Percentiles rank a stretch among this genome's conserved stretches.
phyloP scores from a whole-genome alignment of 64 coral and sea anemone species.

The Stichodactyla helianthus region DNA sequence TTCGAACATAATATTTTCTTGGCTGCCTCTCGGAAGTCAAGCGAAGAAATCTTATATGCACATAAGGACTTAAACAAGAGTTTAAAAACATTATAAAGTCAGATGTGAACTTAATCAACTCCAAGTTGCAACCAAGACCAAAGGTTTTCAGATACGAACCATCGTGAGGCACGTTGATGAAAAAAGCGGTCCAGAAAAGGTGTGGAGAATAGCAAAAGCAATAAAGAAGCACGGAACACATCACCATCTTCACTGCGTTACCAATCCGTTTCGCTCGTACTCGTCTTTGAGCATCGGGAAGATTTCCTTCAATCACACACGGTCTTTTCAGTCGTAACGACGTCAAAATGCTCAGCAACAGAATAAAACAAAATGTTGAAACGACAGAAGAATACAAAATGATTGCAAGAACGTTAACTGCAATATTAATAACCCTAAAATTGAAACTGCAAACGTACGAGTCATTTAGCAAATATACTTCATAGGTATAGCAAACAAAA shows the following conservation, averaged over 20 bases:
- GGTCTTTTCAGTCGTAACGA: background rate
- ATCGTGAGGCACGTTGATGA: background rate
- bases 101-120: too few species aligned
- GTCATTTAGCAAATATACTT: background rate
- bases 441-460: background rate
- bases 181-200: background rate
- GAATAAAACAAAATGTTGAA: background rate
- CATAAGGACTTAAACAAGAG: too few species aligned
- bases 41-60: too few species aligned
- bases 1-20: too few species aligned
- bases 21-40: too few species aligned
- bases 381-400: background rate
- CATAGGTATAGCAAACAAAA: background rate
- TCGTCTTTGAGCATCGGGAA: background rate
- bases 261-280: background rate
- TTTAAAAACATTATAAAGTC: too few species aligned
- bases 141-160: background rate
- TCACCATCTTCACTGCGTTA: background rate
- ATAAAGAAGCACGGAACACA: background rate
- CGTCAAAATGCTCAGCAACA: background rate
- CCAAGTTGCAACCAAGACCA: background rate
- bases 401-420: background rate
- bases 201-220: background rate
- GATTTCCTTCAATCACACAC: background rate
- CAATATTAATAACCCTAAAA: background rate